phyloP scores from a whole-genome alignment of 2,113 vertebrate species.

The Phylloscopus whistleri region DNA sequence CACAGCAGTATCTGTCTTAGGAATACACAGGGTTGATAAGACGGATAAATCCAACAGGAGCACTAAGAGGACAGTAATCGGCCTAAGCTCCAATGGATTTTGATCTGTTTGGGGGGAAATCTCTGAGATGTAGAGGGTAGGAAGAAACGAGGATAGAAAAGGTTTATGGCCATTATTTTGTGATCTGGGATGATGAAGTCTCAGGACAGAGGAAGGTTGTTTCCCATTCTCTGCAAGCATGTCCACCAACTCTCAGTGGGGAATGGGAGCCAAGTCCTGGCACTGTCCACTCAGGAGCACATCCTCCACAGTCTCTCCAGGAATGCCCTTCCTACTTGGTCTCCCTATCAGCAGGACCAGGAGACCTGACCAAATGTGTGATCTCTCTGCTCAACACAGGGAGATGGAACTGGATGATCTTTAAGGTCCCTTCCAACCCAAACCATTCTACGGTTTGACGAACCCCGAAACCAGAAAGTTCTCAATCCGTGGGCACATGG shows the following conservation, averaged over 20 bases:
- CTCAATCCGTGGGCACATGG: background rate
- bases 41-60: background rate
- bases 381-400: too few species aligned
- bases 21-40: background rate
- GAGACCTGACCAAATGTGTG: background rate
- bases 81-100: background rate
- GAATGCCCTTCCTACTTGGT: background rate
- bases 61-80: background rate
- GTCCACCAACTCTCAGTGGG: rapidly evolving
- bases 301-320: background rate
- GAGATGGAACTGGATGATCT: background rate
- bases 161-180: background rate
- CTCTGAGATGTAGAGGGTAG: background rate
- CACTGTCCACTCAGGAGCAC: rapidly evolving
- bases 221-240: background rate
- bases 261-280: background rate
- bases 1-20: background rate
- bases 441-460: background rate
- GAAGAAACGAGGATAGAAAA: background rate
- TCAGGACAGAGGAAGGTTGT: background rate
- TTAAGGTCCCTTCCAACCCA: background rate
- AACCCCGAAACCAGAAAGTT: background rate
- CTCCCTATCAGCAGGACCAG: background rate
- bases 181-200: background rate
- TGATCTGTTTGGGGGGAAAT: background rate